Percentiles rank a stretch among this genome's conserved stretches.
Conservation (phyloP, 2,888 invertebrate species). For the Caradrina kadenii region DNA sequence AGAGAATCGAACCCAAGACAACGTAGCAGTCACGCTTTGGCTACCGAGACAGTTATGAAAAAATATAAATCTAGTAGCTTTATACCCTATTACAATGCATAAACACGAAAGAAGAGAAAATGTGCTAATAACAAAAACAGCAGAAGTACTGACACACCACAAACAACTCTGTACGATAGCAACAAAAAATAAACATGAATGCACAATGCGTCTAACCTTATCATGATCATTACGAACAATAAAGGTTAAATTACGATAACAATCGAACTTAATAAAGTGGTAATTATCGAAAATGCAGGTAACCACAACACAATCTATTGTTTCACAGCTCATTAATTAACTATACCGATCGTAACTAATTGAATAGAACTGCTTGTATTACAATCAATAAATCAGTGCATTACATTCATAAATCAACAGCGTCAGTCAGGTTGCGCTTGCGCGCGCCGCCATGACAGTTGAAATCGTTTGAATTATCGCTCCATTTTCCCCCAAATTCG, state of each 20-base stretch:
- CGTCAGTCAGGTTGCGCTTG: slow-evolving; percentile 70
- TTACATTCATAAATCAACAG: slow-evolving; percentile 78
- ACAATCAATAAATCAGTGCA: slow-evolving; percentile 79
- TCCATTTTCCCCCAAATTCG: slow-evolving; percentile 76
- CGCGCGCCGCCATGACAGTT: slow-evolving; percentile 74
- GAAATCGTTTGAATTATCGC: slow-evolving; percentile 84
- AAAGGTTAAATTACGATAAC: slow-evolving; percentile 9
- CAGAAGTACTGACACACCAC: background rate
- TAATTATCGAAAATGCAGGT: slow-evolving; percentile 43
- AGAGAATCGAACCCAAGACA: too few species aligned
- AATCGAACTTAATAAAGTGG: slow-evolving; percentile 41
- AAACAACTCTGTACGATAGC: background rate
- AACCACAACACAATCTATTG: slow-evolving; percentile 51
- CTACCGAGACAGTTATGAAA: too few species aligned
- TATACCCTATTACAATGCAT: background rate
- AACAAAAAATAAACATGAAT: background rate
- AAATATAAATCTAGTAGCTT: background rate
- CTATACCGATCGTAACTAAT: slow-evolving; percentile 68
- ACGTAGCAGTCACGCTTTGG: too few species aligned
- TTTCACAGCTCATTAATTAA: slow-evolving; percentile 66
- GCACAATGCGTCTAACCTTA: slow-evolving; percentile 1
- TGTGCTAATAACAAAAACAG: background rate
- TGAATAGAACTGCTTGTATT: slow-evolving; percentile 81
- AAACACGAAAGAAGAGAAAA: background rate
- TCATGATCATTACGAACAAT: background rate